These are phyloP conservation scores for Camptogramma bilineatum DNA, from an alignment of 2,888 invertebrate species.

Conservation along the genomic window DNA sequence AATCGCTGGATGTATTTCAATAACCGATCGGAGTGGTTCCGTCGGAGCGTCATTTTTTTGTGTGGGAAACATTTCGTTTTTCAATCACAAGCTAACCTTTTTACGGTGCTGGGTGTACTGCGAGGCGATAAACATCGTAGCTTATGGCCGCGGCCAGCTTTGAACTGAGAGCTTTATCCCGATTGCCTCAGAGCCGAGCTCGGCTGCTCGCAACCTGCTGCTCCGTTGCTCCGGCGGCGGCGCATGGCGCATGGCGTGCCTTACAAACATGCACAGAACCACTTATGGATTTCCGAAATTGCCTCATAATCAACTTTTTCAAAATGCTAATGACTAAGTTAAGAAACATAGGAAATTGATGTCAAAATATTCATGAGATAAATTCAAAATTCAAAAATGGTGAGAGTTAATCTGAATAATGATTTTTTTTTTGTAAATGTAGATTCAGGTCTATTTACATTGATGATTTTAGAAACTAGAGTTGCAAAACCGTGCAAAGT, in stretches of 20 bases:
- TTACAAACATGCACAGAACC: not conserved
- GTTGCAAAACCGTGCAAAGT: not conserved
- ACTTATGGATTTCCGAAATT: not conserved
- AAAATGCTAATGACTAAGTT: not conserved
- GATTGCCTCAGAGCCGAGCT: constrained; percentile 51
- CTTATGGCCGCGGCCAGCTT: constrained; percentile 79
- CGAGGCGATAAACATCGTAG: constrained; percentile 77
- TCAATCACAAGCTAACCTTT: constrained; percentile 76
- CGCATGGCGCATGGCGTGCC: no score
- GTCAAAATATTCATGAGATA: not conserved
- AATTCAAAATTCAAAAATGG: not conserved
- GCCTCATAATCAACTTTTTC: not conserved
- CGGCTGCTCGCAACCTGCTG: not conserved
- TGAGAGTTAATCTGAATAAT: not conserved
- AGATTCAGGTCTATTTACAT: not conserved
- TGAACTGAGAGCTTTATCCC: constrained; percentile 68
- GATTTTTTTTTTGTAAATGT: no score
- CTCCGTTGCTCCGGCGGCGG: not conserved
- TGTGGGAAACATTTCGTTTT: constrained; percentile 77
- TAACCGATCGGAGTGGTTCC: constrained; percentile 59
- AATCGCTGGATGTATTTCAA: constrained; percentile 78
- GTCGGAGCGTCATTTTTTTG: constrained; percentile 56
- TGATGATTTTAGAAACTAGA: not conserved
- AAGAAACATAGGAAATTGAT: not conserved
- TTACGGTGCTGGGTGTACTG: constrained; percentile 67